phyloP scores from a whole-genome alignment of 2,113 vertebrate genomes.

The Danio rerio region GRCz12tu NC_133194.1:7642001-7642500 shows the following conservation, averaged over 20 bases:
- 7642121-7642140: neutral
- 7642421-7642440: neutral
- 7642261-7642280: neutral
- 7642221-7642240: slow-evolving; percentile 13
- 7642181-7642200: slow-evolving; percentile 23
- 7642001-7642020: too few relatives aligned
- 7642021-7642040: too few relatives aligned
- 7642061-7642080: too few relatives aligned
- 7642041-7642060: too few relatives aligned
- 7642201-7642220: slow-evolving; percentile 35
- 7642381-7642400: slow-evolving; percentile 19
- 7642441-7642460: neutral
- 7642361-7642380: slow-evolving; percentile 23
- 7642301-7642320: slow-evolving; percentile 29
- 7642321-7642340: slow-evolving; percentile 4
- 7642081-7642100: too few relatives aligned
- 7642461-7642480: neutral
- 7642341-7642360: neutral
- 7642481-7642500: neutral
- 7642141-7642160: slow-evolving; percentile 21
- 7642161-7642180: neutral
- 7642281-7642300: neutral
- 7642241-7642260: slow-evolving; percentile 8
- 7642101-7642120: neutral
- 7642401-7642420: slow-evolving; percentile 13